Evolutionary conservation across 2,888 invertebrate species (phyloP).

Genomic region (Protonemura montana): DNA sequence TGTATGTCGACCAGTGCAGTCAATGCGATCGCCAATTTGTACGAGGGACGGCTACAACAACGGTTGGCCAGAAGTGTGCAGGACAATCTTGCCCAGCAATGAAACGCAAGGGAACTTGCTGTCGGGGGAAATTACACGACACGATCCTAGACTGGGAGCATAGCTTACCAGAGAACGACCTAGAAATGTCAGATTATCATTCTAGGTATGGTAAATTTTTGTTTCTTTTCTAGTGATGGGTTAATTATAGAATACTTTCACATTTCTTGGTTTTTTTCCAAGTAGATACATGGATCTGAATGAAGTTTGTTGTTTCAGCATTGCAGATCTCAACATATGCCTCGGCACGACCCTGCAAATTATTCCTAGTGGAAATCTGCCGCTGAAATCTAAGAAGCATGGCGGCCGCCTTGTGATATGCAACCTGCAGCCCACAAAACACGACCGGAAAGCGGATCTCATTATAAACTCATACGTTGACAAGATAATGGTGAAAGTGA

Average conservation of each 20-base stretch:
- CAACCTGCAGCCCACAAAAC: slow-evolving; percentile 97
- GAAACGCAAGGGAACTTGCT: slow-evolving; percentile 70
- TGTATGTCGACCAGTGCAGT: slow-evolving; percentile 94
- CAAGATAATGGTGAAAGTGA: slow-evolving; percentile 76
- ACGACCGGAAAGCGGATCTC: slow-evolving; percentile 90
- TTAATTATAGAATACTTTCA: neutral
- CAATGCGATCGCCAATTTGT: slow-evolving; percentile 90
- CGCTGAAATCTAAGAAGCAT: slow-evolving; percentile 82
- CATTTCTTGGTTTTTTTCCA: neutral
- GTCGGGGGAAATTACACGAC: slow-evolving; percentile 87
- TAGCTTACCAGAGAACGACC: slow-evolving; percentile 85
- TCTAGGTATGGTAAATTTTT: slow-evolving; percentile 73
- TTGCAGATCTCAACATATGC: slow-evolving; percentile 92
- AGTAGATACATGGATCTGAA: neutral
- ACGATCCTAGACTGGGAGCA: slow-evolving; percentile 98
- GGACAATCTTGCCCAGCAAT: slow-evolving; percentile 72
- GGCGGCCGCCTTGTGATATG: slow-evolving; percentile 91
- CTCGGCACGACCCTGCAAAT: slow-evolving; percentile 98
- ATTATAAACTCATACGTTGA: slow-evolving; percentile 91
- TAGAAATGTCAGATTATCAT: slow-evolving; percentile 84
- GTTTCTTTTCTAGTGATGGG: no score
- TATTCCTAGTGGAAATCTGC: slow-evolving; percentile 93
- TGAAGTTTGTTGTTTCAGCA: slow-evolving; percentile 65
- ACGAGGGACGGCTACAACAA: slow-evolving; percentile 75
- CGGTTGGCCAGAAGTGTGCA: slow-evolving; percentile 80